phyloP scores from a whole-genome alignment of 35 echinoderm and acorn worm species.

The Apostichopus californicus region DNA sequence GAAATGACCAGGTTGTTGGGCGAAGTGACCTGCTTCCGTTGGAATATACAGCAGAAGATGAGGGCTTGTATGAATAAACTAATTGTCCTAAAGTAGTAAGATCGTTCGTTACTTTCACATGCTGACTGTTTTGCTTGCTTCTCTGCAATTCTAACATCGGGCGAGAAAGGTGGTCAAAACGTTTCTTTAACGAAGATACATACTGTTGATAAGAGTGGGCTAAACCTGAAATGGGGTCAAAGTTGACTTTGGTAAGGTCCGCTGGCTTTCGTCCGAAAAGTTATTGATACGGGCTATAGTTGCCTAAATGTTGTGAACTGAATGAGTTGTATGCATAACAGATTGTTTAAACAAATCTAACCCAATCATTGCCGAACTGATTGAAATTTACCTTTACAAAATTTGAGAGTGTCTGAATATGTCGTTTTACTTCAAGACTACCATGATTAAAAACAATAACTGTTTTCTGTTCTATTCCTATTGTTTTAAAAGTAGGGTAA shows the following conservation, averaged over 20 bases:
- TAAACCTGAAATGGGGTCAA: background rate
- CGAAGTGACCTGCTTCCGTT: conserved; percentile 3
- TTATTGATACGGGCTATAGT: conserved; percentile 59
- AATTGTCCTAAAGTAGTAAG: conserved; percentile 40
- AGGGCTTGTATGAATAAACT: conserved; percentile 64
- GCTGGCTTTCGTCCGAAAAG: conserved; percentile 57
- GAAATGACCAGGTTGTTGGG: too few species aligned
- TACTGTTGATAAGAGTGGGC: conserved; percentile 45
- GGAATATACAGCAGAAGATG: background rate
- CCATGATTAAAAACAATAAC: conserved; percentile 55
- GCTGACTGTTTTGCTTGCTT: conserved; percentile 24
- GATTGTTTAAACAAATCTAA: conserved; percentile 40
- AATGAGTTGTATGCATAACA: conserved; percentile 70
- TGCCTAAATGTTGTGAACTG: conserved; percentile 64
- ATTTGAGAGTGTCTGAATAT: conserved; percentile 61
- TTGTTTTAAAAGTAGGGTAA: conserved; percentile 33
- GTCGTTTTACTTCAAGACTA: conserved; percentile 42
- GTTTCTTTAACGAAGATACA: conserved; percentile 29
- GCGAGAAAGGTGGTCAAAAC: conserved; percentile 42
- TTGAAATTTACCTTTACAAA: conserved; percentile 52
- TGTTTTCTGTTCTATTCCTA: conserved; percentile 44
- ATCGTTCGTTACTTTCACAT: conserved; percentile 34
- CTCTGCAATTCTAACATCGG: conserved; percentile 46
- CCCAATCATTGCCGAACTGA: conserved; percentile 61
- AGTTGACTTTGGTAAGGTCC: background rate